Base-by-base conservation (phyloP, 2,797 vertebrate genomes). In the Lutjanus argentimaculatus region DNA sequence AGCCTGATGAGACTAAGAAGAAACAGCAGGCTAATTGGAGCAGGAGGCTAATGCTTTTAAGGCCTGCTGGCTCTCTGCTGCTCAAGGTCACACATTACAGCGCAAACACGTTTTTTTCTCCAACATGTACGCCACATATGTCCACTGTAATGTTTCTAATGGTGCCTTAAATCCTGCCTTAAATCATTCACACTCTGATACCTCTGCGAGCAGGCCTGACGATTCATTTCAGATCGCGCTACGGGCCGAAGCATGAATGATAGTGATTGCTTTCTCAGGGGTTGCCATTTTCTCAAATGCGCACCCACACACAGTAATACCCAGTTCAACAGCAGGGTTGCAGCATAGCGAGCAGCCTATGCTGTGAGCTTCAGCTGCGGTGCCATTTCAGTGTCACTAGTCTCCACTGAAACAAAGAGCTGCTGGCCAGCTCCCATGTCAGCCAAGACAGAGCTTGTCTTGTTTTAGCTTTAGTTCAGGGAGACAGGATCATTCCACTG, bases 271-370 rank as follows among this genome's bases (percentile, higher is more conserved):
- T 82, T 86, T 89, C 83, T 82, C 59, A 76, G 71, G 74, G 71
- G 79, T 77, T 87, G 83, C 89, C 91, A 90, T 93, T 92, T 94
- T 89, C 74, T 91, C 77, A 80, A 55, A 79, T 56, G 76, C 43
- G 15, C 68, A 72, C 57, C 22, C 67, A 78, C 83, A 45, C 67
- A 62, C 52, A 72, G 71, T 51, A 61, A 83, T 67, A 77, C 68
- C 49, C 75, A 61, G 71, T 75, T 89, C 75, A 81, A 51, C 83
- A 77, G 86, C 75, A 85, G 70, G 68, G 74, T 75, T 85, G 78
- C 75, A 79, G 76, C 75, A 70, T 57, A 90, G 77, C 85, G 74
- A n/a, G 46, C 51, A 70, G 86, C 70, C 75, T 72, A 61, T 45
- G 70, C 73, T 75, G 80, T 72, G 67, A 80, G 85, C 86, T 86